Evolutionary conservation across 2,888 invertebrate species (phyloP), one percentile per base, ranked within the genome.

Genomic region (Panzeria rudis): DNA sequence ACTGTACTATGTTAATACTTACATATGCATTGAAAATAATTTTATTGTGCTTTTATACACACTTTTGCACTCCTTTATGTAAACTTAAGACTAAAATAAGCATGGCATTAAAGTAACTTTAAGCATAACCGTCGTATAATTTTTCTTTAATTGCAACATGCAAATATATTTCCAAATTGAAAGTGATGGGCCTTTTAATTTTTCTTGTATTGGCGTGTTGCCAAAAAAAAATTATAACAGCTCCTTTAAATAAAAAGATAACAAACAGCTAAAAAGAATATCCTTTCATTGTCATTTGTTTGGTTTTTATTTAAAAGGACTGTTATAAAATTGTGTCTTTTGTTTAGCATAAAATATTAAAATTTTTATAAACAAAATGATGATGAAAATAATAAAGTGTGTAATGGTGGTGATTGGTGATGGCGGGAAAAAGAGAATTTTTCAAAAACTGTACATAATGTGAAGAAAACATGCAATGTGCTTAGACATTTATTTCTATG

Each of bases 221-320:
- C 84, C 80, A 80, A 66, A 29, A 4, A 32, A 54, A 25, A 9
- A 23, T n/a, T 69, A 62, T 25, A 5, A 41, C 38, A 23, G 25
- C n/a, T 38, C 23, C 23, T n/a, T 52, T 1, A 52, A 52, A 52
- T 38, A 23, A 35, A n/a, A 54, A 44, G 64, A 69, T n/a, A 62
- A 59, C 20, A 73, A 68, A 75, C n/a, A 59, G 23, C 13, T 11
- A 38, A n/a, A 54, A 59, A 59, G 29, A 62, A 23, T 69, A 85
- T 81, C 78, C 75, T 86, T 85, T 83, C 59, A 76, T 72, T 76
- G 83, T 66, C 79, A 76, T 79, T 82, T 82, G 32, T 73, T 66
- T 59, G 20, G 11, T n/a, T 44, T 81, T 50, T 44, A 29, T 54
- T 41, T 50, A 32, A 69, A 8, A 69, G 35, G 62, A 50, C 61